Percentiles rank a stretch among this genome's conserved stretches.
These are phyloP conservation scores for Drosophila nr. medialis DNA, from an alignment of 2,888 invertebrate species.

Conservation along the genomic window DNA sequence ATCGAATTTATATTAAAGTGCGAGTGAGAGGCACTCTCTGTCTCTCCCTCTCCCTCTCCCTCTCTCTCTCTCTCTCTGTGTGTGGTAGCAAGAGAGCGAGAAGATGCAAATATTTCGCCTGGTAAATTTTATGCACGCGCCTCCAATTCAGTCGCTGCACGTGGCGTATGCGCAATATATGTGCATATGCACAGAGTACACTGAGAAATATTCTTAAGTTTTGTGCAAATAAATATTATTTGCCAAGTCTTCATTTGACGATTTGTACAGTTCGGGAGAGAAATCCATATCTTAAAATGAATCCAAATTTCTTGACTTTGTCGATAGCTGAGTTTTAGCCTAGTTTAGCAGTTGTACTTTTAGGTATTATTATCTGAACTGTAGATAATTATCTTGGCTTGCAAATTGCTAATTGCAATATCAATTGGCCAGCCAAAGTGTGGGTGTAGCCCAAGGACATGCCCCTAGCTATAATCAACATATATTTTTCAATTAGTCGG, in stretches of 20 bases:
- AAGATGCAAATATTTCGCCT: constrained; percentile 31
- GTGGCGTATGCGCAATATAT: constrained; percentile 73
- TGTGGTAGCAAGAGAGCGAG: constrained; percentile 7
- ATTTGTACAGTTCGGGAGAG: not conserved
- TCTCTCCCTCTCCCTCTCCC: too few relatives aligned
- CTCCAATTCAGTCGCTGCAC: constrained; percentile 50
- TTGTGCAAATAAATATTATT: not conserved
- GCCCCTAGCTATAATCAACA: constrained; percentile 46
- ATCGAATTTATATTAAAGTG: constrained; percentile 53
- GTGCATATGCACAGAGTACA: constrained; percentile 17
- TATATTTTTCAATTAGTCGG: constrained; percentile 58
- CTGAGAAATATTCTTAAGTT: not conserved
- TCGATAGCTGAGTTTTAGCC: not conserved
- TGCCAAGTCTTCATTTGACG: not conserved
- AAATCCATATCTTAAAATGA: not conserved
- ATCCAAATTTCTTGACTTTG: not conserved
- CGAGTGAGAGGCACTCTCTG: not conserved
- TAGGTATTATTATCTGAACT: not conserved
- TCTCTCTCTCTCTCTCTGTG: not conserved
- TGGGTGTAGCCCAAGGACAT: constrained; percentile 48
- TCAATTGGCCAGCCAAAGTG: constrained; percentile 51
- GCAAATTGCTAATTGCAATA: constrained; percentile 66
- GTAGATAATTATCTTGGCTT: constrained; percentile 30
- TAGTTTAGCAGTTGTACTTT: not conserved
- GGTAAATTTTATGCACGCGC: constrained; percentile 66